Percentiles rank a stretch among this genome's conserved stretches.
phyloP scores from a whole-genome alignment of 1,140 invertebrate genomes.

The Liolophura sinensis region DNA sequence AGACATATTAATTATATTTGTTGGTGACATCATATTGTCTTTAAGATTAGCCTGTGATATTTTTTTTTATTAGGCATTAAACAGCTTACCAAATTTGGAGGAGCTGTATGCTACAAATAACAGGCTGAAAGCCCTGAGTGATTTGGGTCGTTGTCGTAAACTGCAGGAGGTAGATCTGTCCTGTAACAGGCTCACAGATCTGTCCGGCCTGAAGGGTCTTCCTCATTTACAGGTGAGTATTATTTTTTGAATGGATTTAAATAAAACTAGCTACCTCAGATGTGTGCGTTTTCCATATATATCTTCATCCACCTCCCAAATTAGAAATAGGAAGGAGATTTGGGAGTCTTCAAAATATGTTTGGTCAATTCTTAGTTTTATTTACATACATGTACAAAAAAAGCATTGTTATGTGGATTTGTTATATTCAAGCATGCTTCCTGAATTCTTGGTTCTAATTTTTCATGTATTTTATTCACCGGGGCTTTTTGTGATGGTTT shows the following conservation, averaged over 20 bases:
- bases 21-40: neutral
- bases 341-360: neutral
- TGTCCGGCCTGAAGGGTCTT: conserved; percentile 42
- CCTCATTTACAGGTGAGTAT: conserved; percentile 34
- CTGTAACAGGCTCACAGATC: conserved; percentile 42
- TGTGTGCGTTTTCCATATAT: neutral
- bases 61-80: conserved; percentile 42
- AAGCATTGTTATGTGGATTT: no score
- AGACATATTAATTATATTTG: conserved; percentile 2
- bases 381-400: neutral
- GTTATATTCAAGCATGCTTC: no score
- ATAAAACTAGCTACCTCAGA: no score
- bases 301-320: neutral
- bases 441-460: no score
- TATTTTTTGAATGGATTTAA: no score
- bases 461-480: no score
- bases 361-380: neutral
- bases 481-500: no score
- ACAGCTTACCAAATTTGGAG: conserved; percentile 52
- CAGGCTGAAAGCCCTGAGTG: conserved; percentile 35
- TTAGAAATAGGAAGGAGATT: neutral
- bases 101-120: conserved; percentile 50
- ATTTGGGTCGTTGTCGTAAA: conserved; percentile 47
- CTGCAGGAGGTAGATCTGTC: conserved; percentile 51
- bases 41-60: neutral